These are phyloP conservation scores for Tryphoninae sp. DNA, from an alignment of 2,888 invertebrate species.

Conservation along the genomic window DNA sequence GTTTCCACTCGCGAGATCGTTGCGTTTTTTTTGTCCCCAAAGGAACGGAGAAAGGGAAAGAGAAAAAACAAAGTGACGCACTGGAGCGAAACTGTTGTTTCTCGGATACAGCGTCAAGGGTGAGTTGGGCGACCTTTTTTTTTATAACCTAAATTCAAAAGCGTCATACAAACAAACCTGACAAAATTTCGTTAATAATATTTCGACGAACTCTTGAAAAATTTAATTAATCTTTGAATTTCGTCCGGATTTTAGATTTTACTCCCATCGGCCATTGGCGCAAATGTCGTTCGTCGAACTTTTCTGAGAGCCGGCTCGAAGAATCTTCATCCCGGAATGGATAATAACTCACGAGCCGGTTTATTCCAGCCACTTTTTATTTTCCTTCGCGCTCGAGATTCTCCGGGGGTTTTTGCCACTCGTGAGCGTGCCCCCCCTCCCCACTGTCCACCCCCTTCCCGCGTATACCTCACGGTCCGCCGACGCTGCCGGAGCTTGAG, in stretches of 20 bases:
- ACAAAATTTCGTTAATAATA: too few species aligned
- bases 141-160: too few species aligned
- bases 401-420: slow-evolving; percentile 2
- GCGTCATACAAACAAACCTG: too few species aligned
- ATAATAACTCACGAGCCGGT: slow-evolving; percentile 27
- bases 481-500: slow-evolving; percentile 48
- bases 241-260: not conserved
- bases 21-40: slow-evolving; percentile 17
- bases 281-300: slow-evolving; percentile 26
- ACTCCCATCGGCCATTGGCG: not conserved
- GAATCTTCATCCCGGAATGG: slow-evolving; percentile 24
- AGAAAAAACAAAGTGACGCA: not conserved
- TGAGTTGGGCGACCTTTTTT: not conserved
- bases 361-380: not conserved
- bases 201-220: too few species aligned
- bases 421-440: not conserved
- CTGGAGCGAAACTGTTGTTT: slow-evolving; percentile 23
- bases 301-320: slow-evolving; percentile 14
- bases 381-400: not conserved
- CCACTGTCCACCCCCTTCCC: not conserved
- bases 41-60: not conserved
- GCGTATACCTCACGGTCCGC: not conserved
- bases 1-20: slow-evolving; percentile 32
- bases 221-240: too few species aligned
- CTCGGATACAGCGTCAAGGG: not conserved